Evolutionary conservation across 1,140 invertebrate genomes (phyloP).

Genomic region (Periplaneta americana): DNA sequence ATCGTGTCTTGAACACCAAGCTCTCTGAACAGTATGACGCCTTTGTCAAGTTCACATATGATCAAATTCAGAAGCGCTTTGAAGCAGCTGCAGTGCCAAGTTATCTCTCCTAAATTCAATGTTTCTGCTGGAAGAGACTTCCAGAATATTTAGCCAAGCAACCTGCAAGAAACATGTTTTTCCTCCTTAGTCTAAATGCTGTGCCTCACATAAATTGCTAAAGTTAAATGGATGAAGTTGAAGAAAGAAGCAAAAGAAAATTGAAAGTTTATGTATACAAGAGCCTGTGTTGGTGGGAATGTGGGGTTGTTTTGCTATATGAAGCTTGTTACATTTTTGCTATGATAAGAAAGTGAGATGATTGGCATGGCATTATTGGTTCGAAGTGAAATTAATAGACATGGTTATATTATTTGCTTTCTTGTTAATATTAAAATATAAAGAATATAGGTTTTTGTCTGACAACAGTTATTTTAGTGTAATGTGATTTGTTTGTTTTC

Average conservation of each 20-base stretch:
- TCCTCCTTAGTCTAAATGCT: slow-evolving; percentile 19
- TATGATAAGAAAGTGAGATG: background rate
- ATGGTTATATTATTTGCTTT: background rate
- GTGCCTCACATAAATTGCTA: slow-evolving; percentile 13
- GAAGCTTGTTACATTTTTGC: background rate
- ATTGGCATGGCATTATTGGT: background rate
- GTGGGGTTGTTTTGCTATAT: background rate
- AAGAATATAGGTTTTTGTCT: background rate
- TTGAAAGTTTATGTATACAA: background rate
- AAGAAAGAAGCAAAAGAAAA: background rate
- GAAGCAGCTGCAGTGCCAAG: slow-evolving; percentile 56
- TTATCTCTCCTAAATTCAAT: slow-evolving; percentile 26
- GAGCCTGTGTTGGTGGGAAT: background rate
- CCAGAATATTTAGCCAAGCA: background rate
- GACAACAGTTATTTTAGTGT: background rate
- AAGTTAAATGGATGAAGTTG: background rate
- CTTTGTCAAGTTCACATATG: slow-evolving; percentile 95
- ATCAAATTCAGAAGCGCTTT: slow-evolving; percentile 89
- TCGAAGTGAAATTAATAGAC: background rate
- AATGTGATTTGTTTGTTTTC: background rate
- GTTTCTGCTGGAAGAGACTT: background rate
- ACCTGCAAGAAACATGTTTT: slow-evolving; percentile 14
- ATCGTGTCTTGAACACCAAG: slow-evolving; percentile 84
- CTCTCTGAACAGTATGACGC: slow-evolving; percentile 96
- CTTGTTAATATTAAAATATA: background rate